phyloP scores from a whole-genome alignment of 2,797 vertebrate genomes.

The Decapterus maruadsi region DNA sequence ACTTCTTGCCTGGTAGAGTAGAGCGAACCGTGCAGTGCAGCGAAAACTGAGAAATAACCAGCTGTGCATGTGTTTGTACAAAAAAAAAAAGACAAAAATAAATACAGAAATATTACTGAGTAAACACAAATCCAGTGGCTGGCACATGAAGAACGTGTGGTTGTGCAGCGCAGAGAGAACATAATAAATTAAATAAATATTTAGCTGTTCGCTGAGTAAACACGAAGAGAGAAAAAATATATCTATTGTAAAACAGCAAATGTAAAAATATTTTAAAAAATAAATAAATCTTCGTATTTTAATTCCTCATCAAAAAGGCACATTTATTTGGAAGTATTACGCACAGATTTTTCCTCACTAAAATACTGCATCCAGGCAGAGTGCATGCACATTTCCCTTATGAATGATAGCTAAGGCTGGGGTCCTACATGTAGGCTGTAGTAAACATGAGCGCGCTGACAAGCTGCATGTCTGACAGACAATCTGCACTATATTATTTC shows the following conservation, averaged over 20 bases:
- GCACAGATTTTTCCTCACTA: neutral
- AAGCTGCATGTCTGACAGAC: conserved; percentile 9
- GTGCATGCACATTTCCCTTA: conserved; percentile 20
- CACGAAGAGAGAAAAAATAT: neutral
- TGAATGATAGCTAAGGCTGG: conserved; percentile 39
- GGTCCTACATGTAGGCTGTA: conserved; percentile 5
- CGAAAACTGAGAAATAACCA: conserved; percentile 2
- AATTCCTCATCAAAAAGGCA: neutral
- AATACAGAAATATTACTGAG: neutral
- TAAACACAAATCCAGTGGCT: neutral
- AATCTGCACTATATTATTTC: conserved; percentile 35
- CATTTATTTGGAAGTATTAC: conserved; percentile 5
- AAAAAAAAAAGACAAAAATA: too few species aligned
- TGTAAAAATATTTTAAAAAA: too few species aligned
- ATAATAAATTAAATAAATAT: neutral
- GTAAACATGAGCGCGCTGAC: conserved; percentile 27
- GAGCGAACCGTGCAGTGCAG: conserved; percentile 34
- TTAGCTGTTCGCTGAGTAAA: neutral
- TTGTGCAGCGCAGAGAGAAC: neutral
- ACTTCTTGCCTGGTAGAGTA: conserved; percentile 60
- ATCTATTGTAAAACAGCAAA: neutral
- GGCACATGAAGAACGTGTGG: neutral
- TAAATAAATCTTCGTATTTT: conserved; percentile 12
- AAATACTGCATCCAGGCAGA: conserved; percentile 11
- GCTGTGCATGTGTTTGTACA: neutral